phyloP scores from a whole-genome alignment of 2,113 vertebrate genomes.

The Eidolon helvum region DNA sequence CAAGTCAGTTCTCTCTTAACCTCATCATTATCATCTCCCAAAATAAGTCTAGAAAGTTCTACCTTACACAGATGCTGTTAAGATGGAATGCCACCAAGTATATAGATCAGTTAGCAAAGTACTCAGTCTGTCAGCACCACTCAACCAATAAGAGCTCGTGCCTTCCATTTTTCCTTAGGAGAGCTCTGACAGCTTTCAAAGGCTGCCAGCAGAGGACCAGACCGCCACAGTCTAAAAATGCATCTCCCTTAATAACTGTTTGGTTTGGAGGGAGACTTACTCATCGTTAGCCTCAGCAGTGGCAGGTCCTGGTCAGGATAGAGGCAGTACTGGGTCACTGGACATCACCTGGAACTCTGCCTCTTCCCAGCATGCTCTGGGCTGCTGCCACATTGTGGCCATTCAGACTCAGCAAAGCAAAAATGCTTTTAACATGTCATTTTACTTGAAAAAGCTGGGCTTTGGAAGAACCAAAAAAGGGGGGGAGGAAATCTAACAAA shows the following conservation, averaged over 20 bases:
- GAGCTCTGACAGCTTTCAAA: not conserved
- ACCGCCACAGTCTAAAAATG: conserved; percentile 29
- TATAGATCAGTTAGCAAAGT: not conserved
- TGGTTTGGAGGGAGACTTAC: conserved; percentile 39
- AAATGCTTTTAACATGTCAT: not conserved
- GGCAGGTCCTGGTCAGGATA: conserved; percentile 8
- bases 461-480: not conserved
- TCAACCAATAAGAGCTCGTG: not conserved
- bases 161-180: conserved; percentile 1
- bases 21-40: not conserved
- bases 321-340: not conserved
- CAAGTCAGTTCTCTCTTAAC: not conserved
- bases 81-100: not conserved
- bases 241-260: not conserved
- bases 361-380: conserved; percentile 25
- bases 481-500: not conserved
- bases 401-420: conserved; percentile 27
- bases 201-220: not conserved
- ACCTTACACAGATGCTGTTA: not conserved
- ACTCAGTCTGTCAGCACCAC: not conserved
- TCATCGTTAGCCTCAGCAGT: conserved; percentile 20
- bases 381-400: not conserved
- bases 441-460: conserved; percentile 60
- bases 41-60: not conserved
- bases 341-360: not conserved